Evolutionary conservation across 2,113 vertebrate species (phyloP), one percentile per base, ranked within the genome.

Genomic region (Phocoena phocoena): DNA sequence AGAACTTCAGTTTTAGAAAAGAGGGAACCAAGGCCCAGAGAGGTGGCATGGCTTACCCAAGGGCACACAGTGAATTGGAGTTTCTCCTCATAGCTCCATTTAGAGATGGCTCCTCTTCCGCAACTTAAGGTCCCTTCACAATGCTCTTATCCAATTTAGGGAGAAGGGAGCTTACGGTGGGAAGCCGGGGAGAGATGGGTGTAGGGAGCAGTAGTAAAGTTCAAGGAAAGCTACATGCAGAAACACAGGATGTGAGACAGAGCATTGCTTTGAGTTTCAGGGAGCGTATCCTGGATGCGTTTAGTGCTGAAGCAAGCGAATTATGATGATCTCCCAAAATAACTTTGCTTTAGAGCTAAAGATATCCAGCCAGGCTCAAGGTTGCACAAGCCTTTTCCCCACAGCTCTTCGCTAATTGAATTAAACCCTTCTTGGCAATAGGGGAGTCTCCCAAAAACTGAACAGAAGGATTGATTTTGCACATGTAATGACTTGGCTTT

Each of bases 381-480:
- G n/a, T 31, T 94, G 25, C 25, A 21, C 41, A 73, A 82, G 20
- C 20, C n/a, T 36, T 94, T 93, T 77, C 47, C 25, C 23, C 58
- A 60, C 15, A 86, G 80, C 44, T 33, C 41, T 89, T 74, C 23
- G 33, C 36, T 93, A 95, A 97, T 70, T 82, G 62, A 95, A 96
- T 97, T 83, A 92, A 90, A 80, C 44, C 15, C 36, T 95, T 86
- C 41, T 95, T 90, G 92, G 68, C 83, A 96, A 33, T 26, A 84
- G 80, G 11, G 36, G 25, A 86, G 41, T 62, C 38, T 81, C 67
- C 47, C 21, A 14, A 80, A 77, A 17, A 18, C 77, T 97, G 86
- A 88, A 38, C 2, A n/a, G 87, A 96, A 97, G 86, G 89, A 88
- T 91, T 6, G 5, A 38, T 95, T 96, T 65, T 85, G 47, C 25